Conservation (phyloP, 2,888 invertebrate species). For the Smittia sp. region DNA sequence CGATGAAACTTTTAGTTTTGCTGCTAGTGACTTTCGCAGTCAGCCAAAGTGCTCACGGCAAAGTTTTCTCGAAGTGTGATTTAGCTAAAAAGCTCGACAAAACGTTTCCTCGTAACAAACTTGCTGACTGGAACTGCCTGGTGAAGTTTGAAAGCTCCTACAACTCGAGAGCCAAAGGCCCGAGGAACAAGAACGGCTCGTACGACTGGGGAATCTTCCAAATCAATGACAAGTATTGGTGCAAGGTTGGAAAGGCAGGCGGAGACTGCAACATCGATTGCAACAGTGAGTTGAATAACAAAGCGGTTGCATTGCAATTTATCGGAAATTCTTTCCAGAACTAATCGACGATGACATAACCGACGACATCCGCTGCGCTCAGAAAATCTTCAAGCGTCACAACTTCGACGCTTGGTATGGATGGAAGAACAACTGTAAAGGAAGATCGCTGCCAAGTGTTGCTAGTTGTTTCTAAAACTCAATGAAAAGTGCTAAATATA, state of each 20-base stretch:
- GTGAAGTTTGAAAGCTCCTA: constrained; percentile 56
- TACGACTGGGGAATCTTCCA: constrained; percentile 53
- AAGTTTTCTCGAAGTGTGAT: constrained; percentile 27
- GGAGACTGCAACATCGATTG: constrained; percentile 51
- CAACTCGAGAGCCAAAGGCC: constrained; percentile 55
- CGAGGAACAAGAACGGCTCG: constrained; percentile 55
- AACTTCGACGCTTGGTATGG: constrained; percentile 52
- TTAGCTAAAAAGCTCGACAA: not conserved
- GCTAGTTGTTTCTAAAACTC: constrained; percentile 44
- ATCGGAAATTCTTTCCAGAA: constrained; percentile 42
- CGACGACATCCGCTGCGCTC: constrained; percentile 48
- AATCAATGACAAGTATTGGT: constrained; percentile 53
- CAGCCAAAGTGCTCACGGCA: not conserved
- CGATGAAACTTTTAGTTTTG: too few relatives aligned
- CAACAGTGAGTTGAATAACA: constrained; percentile 42
- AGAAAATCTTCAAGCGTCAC: constrained; percentile 48
- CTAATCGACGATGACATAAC: constrained; percentile 50
- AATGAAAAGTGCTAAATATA: too few relatives aligned
- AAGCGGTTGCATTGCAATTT: too few relatives aligned
- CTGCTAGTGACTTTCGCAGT: too few relatives aligned
- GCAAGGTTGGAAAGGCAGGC: constrained; percentile 47
- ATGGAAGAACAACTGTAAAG: constrained; percentile 49
- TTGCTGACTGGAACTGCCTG: constrained; percentile 54
- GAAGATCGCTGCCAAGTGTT: constrained; percentile 45
- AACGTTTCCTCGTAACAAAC: not conserved